Conservation (phyloP, 1,140 invertebrate species). For the Diabrotica virgifera region DNA sequence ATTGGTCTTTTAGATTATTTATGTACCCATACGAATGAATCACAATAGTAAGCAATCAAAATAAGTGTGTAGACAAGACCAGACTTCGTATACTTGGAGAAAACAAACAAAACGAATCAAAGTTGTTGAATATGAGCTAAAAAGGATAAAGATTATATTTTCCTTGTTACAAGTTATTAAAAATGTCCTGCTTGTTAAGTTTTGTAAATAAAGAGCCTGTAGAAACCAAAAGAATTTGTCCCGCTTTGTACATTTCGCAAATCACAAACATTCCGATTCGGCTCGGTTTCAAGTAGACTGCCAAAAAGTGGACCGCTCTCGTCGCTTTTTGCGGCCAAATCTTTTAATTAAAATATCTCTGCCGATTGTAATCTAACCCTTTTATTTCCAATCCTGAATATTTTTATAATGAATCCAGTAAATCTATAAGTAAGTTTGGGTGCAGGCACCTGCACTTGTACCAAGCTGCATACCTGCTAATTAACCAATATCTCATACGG, state of each 20-base stretch:
- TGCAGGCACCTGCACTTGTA: conserved; percentile 16
- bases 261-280: background rate
- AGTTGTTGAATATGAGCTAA: no score
- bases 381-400: conserved; percentile 32
- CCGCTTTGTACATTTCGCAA: background rate
- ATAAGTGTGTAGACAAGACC: no score
- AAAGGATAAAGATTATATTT: no score
- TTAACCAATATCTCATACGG: conserved; percentile 30
- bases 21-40: no score
- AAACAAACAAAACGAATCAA: no score
- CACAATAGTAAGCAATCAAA: no score
- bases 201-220: no score
- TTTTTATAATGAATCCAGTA: conserved; percentile 35
- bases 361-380: conserved; percentile 34
- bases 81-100: no score
- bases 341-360: conserved; percentile 43
- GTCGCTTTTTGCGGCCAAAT: conserved; percentile 21
- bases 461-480: conserved; percentile 32
- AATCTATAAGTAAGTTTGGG: conserved; percentile 31
- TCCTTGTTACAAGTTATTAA: no score
- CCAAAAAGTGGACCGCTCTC: background rate
- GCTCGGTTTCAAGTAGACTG: background rate
- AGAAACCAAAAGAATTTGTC: no score
- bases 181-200: no score
- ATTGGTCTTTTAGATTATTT: no score